Conservation (phyloP, 2,888 invertebrate species). For the Melangyna quadrimaculata region DNA sequence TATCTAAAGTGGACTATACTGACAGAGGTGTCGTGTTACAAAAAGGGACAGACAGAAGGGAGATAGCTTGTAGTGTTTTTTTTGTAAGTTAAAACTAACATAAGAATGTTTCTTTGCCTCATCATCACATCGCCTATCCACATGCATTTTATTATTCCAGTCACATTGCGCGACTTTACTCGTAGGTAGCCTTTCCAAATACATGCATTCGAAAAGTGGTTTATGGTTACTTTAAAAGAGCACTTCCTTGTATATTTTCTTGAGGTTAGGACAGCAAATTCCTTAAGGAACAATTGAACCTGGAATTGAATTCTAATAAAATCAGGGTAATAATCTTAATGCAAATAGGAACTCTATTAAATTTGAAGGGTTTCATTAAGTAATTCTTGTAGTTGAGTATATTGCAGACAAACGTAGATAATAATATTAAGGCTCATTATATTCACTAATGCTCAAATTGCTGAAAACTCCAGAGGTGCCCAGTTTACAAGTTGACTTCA, state of each 20-base stretch:
- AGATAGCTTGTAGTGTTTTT: not conserved
- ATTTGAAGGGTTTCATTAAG: too few relatives aligned
- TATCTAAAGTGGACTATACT: not conserved
- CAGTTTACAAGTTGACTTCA: too few relatives aligned
- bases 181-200: not conserved
- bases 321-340: too few relatives aligned
- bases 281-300: too few relatives aligned
- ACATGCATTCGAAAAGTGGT: not conserved
- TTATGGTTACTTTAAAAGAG: not conserved
- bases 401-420: too few relatives aligned
- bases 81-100: not conserved
- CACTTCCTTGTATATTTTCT: not conserved
- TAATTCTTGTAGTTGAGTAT: too few relatives aligned
- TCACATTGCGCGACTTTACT: not conserved
- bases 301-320: too few relatives aligned
- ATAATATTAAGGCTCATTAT: too few relatives aligned
- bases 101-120: not conserved
- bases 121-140: not conserved
- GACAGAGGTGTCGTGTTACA: not conserved
- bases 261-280: not conserved
- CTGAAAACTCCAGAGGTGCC: too few relatives aligned
- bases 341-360: too few relatives aligned
- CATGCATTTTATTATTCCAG: not conserved
- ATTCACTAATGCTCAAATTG: too few relatives aligned
- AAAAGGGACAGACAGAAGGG: slow-evolving; percentile 7